phyloP scores from a whole-genome alignment of 2,113 vertebrate genomes.

The Butorides virescens region DNA sequence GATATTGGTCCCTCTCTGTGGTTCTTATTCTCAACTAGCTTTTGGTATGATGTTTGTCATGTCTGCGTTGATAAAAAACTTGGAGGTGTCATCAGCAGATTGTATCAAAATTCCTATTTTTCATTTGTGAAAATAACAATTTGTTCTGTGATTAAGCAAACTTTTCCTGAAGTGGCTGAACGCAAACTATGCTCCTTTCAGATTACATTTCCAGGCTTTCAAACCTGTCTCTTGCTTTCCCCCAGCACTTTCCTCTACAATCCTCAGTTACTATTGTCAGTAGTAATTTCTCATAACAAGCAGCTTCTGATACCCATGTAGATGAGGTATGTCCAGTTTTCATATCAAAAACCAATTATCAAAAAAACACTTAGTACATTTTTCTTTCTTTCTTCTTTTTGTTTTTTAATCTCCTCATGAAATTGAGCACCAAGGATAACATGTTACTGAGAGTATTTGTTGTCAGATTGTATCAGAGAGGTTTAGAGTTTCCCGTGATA shows the following conservation, averaged over 20 bases:
- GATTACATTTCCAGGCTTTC: neutral
- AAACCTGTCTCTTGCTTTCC: neutral
- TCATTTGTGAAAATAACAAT: neutral
- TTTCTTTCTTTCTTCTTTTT: neutral
- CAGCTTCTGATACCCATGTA: neutral
- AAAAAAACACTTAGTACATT: neutral
- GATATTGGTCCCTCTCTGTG: neutral
- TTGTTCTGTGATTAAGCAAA: neutral
- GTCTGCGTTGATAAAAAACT: neutral
- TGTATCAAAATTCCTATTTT: neutral
- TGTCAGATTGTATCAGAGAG: neutral
- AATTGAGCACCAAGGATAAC: neutral
- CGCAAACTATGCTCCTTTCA: neutral
- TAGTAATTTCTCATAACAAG: neutral
- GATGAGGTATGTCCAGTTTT: neutral
- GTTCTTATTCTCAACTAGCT: neutral
- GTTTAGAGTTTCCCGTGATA: neutral
- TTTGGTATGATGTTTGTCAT: neutral
- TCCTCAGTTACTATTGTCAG: neutral
- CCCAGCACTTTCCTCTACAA: neutral
- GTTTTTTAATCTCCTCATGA: neutral
- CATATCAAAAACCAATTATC: neutral
- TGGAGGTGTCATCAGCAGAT: rapidly evolving
- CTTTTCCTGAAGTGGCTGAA: neutral
- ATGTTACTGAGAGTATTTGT: neutral